Percentiles rank a stretch among this genome's conserved stretches.
phyloP scores from a whole-genome alignment of 2,113 vertebrate genomes.

The Leuciscus idus region DNA sequence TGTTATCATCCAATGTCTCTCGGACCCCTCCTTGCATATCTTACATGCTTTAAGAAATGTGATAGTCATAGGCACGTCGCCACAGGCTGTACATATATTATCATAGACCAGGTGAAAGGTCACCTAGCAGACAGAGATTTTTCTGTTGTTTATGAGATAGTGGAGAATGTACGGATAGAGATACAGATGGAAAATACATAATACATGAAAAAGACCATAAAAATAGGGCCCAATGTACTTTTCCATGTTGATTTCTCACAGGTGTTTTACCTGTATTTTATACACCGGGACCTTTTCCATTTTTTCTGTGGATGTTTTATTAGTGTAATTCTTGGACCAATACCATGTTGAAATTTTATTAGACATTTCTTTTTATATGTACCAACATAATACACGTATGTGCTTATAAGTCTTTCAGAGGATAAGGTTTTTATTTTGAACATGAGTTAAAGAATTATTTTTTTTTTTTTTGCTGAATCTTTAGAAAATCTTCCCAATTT shows the following conservation, averaged over 20 bases:
- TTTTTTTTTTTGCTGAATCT: background rate
- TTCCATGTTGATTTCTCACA: no score
- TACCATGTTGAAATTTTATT: no score
- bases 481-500: background rate
- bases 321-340: no score
- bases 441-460: background rate
- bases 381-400: background rate
- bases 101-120: constrained; percentile 10
- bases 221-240: no score
- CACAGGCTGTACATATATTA: constrained; percentile 27
- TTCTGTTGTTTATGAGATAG: background rate
- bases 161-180: background rate
- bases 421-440: background rate
- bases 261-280: no score
- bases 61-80: background rate
- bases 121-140: background rate
- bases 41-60: constrained; percentile 37
- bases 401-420: background rate
- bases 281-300: no score
- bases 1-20: constrained; percentile 22
- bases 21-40: constrained; percentile 6
- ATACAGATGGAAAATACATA: background rate
- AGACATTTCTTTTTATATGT: no score
- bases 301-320: no score
- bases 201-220: no score